Base-by-base conservation (phyloP, 2,113 vertebrate species). In the Cyprinodon tularosa region DNA sequence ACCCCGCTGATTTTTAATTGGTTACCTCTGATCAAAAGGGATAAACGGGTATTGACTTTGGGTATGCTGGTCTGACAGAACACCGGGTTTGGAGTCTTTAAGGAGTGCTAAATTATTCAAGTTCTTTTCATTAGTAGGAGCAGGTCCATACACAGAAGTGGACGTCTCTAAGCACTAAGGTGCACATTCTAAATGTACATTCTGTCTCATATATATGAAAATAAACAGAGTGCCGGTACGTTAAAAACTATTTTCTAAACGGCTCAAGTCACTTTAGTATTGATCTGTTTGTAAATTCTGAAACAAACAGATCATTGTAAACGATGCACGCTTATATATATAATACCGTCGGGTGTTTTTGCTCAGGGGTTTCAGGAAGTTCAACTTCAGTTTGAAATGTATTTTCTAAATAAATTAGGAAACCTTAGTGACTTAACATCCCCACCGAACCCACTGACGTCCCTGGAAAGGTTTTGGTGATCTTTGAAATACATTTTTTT, bases 111-210 rank as follows among this genome's bases (percentile, higher is more conserved):
- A n/a, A 57, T 57, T 57, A 57, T 57, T 57, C 14, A 57, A 57
- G 50, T 57, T 57, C 50, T n/a, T 15, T 3, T 57, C 50, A 57
- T 20, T 20, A 15, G n/a, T 57, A 20, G 15, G 50, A 20, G 50
- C 50, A 57, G 17, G 17, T 20, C 20, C 0, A 20, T 20, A 57
- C 6, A 57, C 17, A 15, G 5, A 74, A 65, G 78, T 84, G 50
- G 82, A 71, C 71, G 64, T 69, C 62, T 57, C 71, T 68, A 84
- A 90, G 81, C 81, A 82, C 83, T 68, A 75, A 81, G 78, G 82
- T 88, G 87, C 77, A 90, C 84, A 83, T 86, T 87, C 83, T 81
- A 86, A 75, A 60, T 71, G 20, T 87, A 90, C 90, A 91, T 92
- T 92, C 88, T 61, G 66, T 74, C 74, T 44, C 8, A 80, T 81